Percentiles rank a stretch among this genome's conserved stretches.
Conservation (phyloP, 2,797 vertebrate genomes). For the Gadopsis bispinosus region DNA sequence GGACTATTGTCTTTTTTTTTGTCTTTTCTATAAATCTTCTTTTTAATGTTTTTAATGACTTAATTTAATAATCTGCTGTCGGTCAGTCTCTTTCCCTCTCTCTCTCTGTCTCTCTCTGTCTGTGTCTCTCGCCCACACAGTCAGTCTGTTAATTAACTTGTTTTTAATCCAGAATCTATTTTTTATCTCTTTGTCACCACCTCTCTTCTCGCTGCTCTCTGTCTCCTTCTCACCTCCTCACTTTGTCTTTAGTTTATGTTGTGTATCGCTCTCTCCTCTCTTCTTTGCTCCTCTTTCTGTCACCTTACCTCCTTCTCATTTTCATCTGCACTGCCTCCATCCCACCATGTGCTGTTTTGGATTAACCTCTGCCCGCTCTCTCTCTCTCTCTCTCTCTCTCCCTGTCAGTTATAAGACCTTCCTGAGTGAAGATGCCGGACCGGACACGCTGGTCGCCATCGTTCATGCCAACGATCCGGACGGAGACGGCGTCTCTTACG, state of each 20-base stretch:
- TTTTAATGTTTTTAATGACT: not conserved
- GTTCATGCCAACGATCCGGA: constrained; percentile 92
- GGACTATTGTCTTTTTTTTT: constrained; percentile 14
- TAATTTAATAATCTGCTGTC: constrained; percentile 5
- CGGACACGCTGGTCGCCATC: constrained; percentile 89
- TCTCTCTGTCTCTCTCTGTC: constrained; percentile 11
- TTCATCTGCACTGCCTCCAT: not conserved
- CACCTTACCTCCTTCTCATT: too few species aligned
- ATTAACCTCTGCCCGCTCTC: not conserved
- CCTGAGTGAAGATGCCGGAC: constrained; percentile 92
- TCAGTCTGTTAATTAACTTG: constrained; percentile 48
- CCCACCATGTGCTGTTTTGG: not conserved
- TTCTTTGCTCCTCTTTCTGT: not conserved
- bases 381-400: not conserved
- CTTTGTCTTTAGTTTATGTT: not conserved
- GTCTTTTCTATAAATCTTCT: too few species aligned
- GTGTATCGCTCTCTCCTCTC: not conserved
- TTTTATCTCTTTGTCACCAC: constrained; percentile 49
- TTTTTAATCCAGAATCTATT: constrained; percentile 56
- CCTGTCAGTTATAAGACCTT: constrained; percentile 90
- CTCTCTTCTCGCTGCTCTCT: constrained; percentile 17
- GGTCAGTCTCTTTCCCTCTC: not conserved
- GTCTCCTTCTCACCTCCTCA: constrained; percentile 26
- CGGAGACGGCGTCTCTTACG: constrained; percentile 89
- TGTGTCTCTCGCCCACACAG: constrained; percentile 46